Conservation (phyloP, 2,797 vertebrate genomes). For the Eremophila alpestris region DNA sequence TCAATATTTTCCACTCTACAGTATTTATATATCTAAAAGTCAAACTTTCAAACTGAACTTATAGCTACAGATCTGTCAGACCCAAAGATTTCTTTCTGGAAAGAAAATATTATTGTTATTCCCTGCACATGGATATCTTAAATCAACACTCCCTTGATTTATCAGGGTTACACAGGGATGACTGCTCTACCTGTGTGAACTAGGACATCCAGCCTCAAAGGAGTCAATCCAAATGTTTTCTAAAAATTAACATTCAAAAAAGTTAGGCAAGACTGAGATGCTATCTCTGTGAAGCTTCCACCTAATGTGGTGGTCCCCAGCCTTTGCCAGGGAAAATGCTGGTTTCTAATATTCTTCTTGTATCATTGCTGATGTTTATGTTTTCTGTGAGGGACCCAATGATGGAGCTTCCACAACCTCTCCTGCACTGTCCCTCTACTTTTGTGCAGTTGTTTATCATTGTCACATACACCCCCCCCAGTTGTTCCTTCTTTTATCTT, state of each 20-base stretch:
- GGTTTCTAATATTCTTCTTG: background rate
- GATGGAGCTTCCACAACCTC: background rate
- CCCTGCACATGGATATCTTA: fast-evolving
- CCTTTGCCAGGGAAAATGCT: background rate
- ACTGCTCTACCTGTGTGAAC: background rate
- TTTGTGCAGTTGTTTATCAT: background rate
- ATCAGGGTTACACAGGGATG: background rate
- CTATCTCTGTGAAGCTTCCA: background rate
- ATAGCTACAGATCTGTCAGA: background rate
- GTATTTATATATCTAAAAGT: background rate
- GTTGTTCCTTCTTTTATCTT: background rate
- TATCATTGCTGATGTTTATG: background rate
- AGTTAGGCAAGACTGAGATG: background rate
- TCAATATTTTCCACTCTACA: background rate
- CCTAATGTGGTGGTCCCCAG: background rate
- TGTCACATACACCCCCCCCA: fast-evolving
- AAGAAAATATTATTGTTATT: background rate
- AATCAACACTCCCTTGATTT: background rate
- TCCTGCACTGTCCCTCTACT: fast-evolving
- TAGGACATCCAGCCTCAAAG: background rate
- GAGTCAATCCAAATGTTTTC: background rate
- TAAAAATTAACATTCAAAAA: background rate
- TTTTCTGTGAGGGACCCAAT: background rate
- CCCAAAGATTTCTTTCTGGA: background rate
- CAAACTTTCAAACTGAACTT: background rate